Evolutionary conservation across 2,888 invertebrate species (phyloP), one percentile per base, ranked within the genome.

Genomic region (Cataglyphis cursor): DNA sequence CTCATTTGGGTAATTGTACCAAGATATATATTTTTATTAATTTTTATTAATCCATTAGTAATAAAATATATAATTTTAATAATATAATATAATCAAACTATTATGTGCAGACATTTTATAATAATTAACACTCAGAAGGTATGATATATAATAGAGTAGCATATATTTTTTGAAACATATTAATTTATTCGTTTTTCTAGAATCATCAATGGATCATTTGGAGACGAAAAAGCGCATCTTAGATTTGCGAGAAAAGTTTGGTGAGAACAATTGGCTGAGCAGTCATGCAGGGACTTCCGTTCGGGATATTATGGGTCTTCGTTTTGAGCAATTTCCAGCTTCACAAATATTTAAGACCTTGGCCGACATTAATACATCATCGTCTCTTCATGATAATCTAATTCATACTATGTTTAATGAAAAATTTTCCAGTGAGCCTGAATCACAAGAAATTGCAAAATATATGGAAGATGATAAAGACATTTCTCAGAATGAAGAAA

Each of bases 211-310:
- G 38, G 96, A 96, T 75, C 96, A 96, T 91, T 93, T 96, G 82
- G 96, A 96, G 89, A 96, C 96, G 0, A 96, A 96, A 89, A 95
- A 95, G 86, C 95, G 96, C 92, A 96, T 97, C 82, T 95, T 96
- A 88, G 95, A 95, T 31, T 90, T 97, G 24, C 95, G 96, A 18
- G 94, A 96, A 85, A 95, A 96, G 89, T 96, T 96, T 91, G 97
- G 97, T 15, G 96, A 96, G 87, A 93, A 95, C 54, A 95, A 96
- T 73, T 97, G 97, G 97, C 91, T 97, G 44, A 96, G 96, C 82
- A 95, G 95, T 70, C 95, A 96, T 70, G 95, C 95, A 74, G 96
- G 96, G 0, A 95, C 95, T 48, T 92, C 94, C 57, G 95, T 96
- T 65, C 96, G 96, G 90, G 96, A 95, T 90, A 96, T 96, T 44